These are phyloP conservation scores for Gymnobelideus leadbeateri DNA, from an alignment of 2,113 vertebrate species.

Conservation along the genomic window DNA sequence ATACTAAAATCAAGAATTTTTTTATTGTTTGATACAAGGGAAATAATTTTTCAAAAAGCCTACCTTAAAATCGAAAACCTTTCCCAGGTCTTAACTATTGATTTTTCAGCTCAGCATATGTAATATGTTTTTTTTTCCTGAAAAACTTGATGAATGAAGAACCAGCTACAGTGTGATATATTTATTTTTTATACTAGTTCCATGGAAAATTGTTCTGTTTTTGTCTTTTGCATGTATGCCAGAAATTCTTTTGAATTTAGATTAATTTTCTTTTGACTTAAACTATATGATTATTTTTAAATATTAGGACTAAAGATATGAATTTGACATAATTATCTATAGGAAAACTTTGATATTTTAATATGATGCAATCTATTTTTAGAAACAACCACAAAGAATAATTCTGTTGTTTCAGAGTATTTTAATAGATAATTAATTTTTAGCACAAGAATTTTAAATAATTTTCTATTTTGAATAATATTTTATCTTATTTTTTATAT, in stretches of 20 bases:
- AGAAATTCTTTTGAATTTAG: constrained; percentile 50
- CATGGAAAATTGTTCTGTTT: not conserved
- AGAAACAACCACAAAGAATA: not conserved
- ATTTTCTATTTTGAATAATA: constrained; percentile 27
- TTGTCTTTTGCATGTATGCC: constrained; percentile 3
- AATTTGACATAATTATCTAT: not conserved
- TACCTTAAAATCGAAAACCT: constrained; percentile 18
- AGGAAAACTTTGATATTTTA: not conserved
- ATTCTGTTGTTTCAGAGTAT: constrained; percentile 41
- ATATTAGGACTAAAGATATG: not conserved
- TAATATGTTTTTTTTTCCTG: not conserved
- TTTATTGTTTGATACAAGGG: constrained; percentile 20
- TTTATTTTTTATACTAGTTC: constrained; percentile 24
- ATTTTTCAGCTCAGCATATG: constrained; percentile 38
- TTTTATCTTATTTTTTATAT: constrained; percentile 43
- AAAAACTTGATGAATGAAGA: constrained; percentile 36
- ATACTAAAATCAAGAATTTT: constrained; percentile 29
- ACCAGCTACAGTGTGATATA: not conserved
- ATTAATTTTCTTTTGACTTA: not conserved
- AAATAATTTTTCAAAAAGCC: not conserved
- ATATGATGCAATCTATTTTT: not conserved
- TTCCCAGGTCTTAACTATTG: constrained; percentile 27
- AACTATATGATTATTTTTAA: not conserved
- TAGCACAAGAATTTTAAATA: constrained; percentile 31
- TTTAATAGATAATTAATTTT: constrained; percentile 47